A percentile compares a stretch with the other conserved stretches of the same genome.
These are phyloP conservation scores for Psittacula derbiana DNA, from an alignment of 2,797 vertebrate genomes.

Conservation along the genomic window DNA sequence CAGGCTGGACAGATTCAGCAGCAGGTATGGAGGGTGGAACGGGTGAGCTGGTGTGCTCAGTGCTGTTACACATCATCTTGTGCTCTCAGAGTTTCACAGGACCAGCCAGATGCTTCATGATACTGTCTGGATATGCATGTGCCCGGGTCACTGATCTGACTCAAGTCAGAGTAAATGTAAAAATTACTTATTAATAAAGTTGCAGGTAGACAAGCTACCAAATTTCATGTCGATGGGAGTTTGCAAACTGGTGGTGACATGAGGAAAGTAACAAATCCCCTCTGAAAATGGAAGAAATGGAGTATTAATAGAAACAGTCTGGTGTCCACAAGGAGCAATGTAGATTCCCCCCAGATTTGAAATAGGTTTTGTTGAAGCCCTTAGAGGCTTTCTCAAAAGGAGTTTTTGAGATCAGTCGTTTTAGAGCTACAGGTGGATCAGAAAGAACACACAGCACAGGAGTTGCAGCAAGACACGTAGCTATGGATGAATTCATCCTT, in stretches of 20 bases:
- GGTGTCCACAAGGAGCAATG: not conserved
- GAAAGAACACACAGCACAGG: not conserved
- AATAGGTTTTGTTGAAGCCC: not conserved
- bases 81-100: not conserved
- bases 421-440: not conserved
- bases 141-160: not conserved
- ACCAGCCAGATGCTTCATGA: not conserved
- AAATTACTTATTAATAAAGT: not conserved
- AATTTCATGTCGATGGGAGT: not conserved
- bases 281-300: not conserved
- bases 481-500: not conserved
- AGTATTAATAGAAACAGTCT: not conserved
- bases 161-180: not conserved
- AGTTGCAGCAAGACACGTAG: not conserved
- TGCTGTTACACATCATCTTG: not conserved
- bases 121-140: not conserved
- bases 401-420: not conserved
- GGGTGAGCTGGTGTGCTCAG: not conserved
- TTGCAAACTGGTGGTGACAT: not conserved
- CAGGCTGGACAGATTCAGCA: slow-evolving; percentile 95
- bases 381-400: not conserved
- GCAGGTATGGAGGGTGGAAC: slow-evolving; percentile 77
- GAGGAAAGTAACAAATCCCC: not conserved
- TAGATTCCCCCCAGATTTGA: not conserved
- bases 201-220: no score